phyloP scores from a whole-genome alignment of 2,888 invertebrate genomes.

The Epinotia demarniana region DNA sequence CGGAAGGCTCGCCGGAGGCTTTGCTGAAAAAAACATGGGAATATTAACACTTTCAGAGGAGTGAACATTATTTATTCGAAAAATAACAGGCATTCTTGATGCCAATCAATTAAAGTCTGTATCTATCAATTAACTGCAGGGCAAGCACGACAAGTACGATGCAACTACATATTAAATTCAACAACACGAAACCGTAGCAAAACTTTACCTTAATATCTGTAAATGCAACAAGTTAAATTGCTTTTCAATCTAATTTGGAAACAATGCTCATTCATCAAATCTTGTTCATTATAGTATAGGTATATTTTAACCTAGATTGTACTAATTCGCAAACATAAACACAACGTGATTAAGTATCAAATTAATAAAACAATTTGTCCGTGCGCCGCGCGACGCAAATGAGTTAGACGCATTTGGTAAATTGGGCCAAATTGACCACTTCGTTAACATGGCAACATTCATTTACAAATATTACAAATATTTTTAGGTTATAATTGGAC shows the following conservation, averaged over 20 bases:
- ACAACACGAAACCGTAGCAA: no score
- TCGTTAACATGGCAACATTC: conserved; percentile 3
- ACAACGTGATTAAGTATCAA: conserved; percentile 43
- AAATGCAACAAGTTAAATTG: neutral
- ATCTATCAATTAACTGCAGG: neutral
- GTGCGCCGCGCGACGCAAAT: conserved; percentile 25
- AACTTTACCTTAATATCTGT: neutral
- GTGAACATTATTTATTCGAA: neutral
- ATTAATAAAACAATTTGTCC: conserved; percentile 40
- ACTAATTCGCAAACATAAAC: conserved; percentile 30
- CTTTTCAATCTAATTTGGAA: conserved; percentile 5
- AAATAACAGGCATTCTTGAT: neutral
- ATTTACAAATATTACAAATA: conserved; percentile 19
- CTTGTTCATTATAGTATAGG: neutral
- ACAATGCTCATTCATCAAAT: neutral
- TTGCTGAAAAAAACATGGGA: neutral
- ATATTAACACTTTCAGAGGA: conserved; percentile 6
- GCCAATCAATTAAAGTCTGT: neutral
- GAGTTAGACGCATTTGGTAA: conserved; percentile 43
- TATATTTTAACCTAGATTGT: conserved; percentile 34
- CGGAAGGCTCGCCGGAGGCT: conserved; percentile 4
- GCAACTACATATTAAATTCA: neutral
- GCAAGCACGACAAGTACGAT: neutral
- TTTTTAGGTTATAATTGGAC: conserved; percentile 5
- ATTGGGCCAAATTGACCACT: conserved; percentile 45